A percentile compares a stretch with the other conserved stretches of the same genome.
phyloP scores from a whole-genome alignment of 2,797 vertebrate genomes.

The Ibycter americanus region DNA sequence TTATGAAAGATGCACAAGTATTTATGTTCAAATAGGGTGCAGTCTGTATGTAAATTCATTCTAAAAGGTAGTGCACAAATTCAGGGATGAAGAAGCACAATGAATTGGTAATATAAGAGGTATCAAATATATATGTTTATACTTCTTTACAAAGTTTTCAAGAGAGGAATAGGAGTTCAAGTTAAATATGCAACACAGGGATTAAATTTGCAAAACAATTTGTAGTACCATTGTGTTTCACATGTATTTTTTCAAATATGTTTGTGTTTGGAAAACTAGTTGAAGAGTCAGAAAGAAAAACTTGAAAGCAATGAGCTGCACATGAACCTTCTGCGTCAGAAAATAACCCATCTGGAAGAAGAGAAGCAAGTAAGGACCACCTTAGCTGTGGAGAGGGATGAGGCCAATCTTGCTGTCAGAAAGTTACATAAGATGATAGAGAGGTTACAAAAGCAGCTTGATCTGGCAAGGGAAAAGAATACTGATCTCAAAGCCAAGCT shows the following conservation, averaged over 20 bases:
- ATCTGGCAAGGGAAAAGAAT: conserved; percentile 73
- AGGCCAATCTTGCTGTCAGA: conserved; percentile 75
- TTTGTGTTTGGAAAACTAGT: conserved; percentile 67
- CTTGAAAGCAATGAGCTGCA: conserved; percentile 88
- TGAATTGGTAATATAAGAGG: not conserved
- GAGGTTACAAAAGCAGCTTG: conserved; percentile 86
- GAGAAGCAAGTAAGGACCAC: conserved; percentile 80
- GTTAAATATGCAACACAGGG: not conserved
- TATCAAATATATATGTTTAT: not conserved
- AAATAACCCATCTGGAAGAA: conserved; percentile 87
- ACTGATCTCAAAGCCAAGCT: conserved; percentile 87
- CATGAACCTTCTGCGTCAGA: conserved; percentile 86
- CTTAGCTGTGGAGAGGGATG: conserved; percentile 80
- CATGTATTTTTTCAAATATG: not conserved
- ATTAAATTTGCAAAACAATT: not conserved
- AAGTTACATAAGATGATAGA: conserved; percentile 86
- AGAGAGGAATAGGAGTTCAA: not conserved
- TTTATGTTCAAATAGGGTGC: not conserved
- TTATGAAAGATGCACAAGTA: not conserved
- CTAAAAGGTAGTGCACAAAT: not conserved
- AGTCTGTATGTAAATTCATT: not conserved
- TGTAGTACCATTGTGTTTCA: not conserved
- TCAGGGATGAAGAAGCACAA: not conserved
- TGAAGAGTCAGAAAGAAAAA: conserved; percentile 87
- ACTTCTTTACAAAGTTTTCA: not conserved